A percentile compares a stretch with the other conserved stretches of the same genome.
These are phyloP conservation scores for Nesidiocoris tenuis DNA, from an alignment of 2,888 invertebrate species.

Conservation along the genomic window DNA sequence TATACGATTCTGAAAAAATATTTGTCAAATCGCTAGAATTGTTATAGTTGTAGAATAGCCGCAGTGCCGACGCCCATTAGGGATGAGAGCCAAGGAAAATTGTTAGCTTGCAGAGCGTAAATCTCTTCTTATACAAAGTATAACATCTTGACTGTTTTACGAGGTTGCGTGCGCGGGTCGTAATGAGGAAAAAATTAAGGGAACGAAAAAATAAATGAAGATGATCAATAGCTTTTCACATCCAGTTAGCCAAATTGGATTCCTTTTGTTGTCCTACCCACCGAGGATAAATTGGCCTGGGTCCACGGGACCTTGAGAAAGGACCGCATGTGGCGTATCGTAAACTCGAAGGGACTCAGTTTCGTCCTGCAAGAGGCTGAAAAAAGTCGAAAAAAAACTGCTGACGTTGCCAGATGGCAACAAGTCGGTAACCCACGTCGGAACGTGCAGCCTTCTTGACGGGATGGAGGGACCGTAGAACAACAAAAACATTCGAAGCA, in stretches of 20 bases:
- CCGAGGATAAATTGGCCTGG: background rate
- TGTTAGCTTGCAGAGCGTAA: too few relatives aligned
- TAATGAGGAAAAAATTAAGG: background rate
- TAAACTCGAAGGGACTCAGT: background rate
- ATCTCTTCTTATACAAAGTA: too few relatives aligned
- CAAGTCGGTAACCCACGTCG: too few relatives aligned
- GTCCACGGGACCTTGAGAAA: background rate
- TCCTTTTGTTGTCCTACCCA: background rate
- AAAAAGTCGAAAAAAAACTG: background rate
- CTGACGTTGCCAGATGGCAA: background rate
- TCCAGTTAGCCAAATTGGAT: background rate
- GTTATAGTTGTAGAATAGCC: too few relatives aligned
- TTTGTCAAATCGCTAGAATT: too few relatives aligned
- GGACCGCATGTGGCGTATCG: background rate
- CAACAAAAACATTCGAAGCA: background rate
- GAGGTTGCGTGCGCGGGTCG: background rate
- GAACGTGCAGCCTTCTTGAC: background rate
- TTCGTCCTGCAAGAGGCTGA: background rate
- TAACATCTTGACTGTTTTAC: background rate
- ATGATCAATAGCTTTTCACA: background rate
- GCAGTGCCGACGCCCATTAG: too few relatives aligned
- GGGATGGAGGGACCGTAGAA: background rate
- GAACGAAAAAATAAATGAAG: background rate
- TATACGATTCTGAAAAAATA: too few relatives aligned
- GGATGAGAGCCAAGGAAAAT: too few relatives aligned